Evolutionary conservation across 2,113 vertebrate genomes (phyloP).

Genomic region (Oceanites oceanicus): DNA sequence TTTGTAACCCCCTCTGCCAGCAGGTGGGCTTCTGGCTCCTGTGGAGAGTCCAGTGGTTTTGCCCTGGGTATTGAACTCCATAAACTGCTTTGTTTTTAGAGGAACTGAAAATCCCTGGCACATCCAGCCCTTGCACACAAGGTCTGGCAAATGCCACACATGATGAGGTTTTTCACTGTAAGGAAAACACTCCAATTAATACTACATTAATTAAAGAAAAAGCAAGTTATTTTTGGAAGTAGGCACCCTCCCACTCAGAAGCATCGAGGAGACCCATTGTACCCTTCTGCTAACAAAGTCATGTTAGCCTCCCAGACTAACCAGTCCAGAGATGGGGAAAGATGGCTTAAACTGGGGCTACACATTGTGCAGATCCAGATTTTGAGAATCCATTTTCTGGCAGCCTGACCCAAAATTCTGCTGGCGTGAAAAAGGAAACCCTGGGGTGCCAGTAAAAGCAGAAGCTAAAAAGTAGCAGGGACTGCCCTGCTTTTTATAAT

Average conservation of each 20-base stretch:
- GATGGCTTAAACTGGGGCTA: background rate
- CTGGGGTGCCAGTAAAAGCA: constrained; percentile 6
- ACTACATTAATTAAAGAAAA: constrained; percentile 37
- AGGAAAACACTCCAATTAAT: constrained; percentile 32
- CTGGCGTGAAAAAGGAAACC: background rate
- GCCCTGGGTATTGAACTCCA: background rate
- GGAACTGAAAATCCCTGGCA: background rate
- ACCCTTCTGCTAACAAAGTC: background rate
- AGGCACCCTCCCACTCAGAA: background rate
- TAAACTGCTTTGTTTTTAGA: background rate
- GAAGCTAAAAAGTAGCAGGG: constrained; percentile 59
- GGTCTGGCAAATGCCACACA: background rate
- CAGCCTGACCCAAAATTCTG: background rate
- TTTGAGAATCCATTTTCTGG: constrained; percentile 16
- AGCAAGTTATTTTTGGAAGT: constrained; percentile 19
- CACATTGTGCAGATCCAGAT: background rate
- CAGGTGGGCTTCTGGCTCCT: background rate
- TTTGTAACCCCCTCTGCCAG: background rate
- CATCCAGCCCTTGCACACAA: background rate
- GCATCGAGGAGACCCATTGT: background rate
- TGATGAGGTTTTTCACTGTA: constrained; percentile 9
- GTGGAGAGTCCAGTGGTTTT: background rate
- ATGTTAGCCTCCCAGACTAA: background rate
- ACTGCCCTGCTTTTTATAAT: constrained; percentile 59
- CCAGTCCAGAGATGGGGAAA: background rate